Evolutionary conservation across 2,797 vertebrate genomes (phyloP).

Genomic region (Sciurus carolinensis): DNA sequence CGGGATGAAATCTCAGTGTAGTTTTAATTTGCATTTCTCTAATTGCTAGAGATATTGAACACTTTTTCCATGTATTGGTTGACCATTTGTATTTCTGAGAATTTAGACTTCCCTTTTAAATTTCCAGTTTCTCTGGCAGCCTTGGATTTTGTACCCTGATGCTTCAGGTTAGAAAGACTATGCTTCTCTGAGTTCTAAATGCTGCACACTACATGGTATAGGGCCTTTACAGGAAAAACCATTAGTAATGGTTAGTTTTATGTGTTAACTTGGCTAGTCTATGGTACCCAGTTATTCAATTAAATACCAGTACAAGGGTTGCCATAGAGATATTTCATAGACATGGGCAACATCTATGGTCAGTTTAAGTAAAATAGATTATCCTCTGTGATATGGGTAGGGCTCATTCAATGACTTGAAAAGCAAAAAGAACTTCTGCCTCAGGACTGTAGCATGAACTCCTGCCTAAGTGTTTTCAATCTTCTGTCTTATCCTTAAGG

Average conservation of each 20-base stretch:
- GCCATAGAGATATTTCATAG: neutral
- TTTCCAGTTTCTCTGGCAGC: neutral
- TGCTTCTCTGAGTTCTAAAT: neutral
- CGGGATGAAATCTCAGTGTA: too few relatives aligned
- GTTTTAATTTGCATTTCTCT: too few relatives aligned
- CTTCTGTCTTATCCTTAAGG: neutral
- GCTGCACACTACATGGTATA: neutral
- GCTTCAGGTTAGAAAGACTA: neutral
- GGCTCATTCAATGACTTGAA: neutral
- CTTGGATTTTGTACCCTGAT: neutral
- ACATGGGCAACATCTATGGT: neutral
- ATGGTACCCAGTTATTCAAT: neutral
- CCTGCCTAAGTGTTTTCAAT: neutral
- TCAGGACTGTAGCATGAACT: neutral
- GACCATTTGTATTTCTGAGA: too few relatives aligned
- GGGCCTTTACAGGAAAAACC: neutral
- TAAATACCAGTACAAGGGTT: neutral
- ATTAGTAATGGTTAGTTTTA: neutral
- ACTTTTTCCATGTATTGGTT: too few relatives aligned
- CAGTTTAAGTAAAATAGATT: neutral
- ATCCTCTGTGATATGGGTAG: neutral
- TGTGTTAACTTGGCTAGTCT: neutral
- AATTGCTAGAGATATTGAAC: too few relatives aligned
- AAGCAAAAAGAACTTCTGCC: neutral
- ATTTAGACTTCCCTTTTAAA: neutral